These are phyloP conservation scores for Meghimatium bilineatum DNA, from an alignment of 2,888 invertebrate species.

Conservation along the genomic window DNA sequence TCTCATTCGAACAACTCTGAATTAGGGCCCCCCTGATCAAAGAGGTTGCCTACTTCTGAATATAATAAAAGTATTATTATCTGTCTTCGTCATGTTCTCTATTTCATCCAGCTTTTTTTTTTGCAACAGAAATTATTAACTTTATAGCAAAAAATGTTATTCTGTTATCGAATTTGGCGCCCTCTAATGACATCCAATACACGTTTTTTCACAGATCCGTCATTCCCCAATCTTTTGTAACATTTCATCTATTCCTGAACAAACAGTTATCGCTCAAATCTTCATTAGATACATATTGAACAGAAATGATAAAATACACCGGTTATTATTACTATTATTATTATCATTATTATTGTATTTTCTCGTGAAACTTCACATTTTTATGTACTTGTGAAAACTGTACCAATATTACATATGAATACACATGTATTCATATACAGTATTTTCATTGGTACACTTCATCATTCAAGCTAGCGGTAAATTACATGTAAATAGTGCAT, in stretches of 20 bases:
- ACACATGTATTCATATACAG: neutral
- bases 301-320: neutral
- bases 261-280: neutral
- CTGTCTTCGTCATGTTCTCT: too few relatives aligned
- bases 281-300: neutral
- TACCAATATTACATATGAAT: neutral
- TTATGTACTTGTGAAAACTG: neutral
- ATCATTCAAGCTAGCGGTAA: neutral
- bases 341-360: conserved; percentile 2
- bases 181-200: neutral
- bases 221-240: neutral
- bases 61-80: too few relatives aligned
- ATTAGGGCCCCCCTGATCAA: too few relatives aligned
- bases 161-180: conserved; percentile 9
- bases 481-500: conserved; percentile 28
- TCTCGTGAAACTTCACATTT: neutral
- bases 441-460: neutral
- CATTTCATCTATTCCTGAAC: neutral
- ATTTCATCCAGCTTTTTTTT: neutral
- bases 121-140: neutral
- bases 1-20: too few relatives aligned
- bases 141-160: neutral
- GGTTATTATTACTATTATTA: conserved; percentile 14
- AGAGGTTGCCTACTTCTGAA: too few relatives aligned
- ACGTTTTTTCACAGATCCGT: neutral